Conservation (phyloP, 2,113 vertebrate genomes). For the Herpailurus yagouaroundi region DNA sequence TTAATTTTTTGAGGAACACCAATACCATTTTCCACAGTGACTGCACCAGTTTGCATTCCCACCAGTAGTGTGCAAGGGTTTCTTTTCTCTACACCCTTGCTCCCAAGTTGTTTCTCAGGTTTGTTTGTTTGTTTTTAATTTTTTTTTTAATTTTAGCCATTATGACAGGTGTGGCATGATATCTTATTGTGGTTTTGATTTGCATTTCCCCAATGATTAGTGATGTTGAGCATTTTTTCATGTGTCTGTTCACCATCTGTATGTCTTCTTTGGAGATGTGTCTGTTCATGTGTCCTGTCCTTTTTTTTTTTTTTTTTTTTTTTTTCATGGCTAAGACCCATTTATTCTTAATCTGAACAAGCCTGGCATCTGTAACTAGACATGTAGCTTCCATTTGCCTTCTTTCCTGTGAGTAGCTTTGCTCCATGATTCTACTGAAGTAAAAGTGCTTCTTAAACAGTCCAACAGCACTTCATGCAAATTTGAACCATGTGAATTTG, state of each 20-base stretch:
- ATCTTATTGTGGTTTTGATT: not conserved
- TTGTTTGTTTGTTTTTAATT: not conserved
- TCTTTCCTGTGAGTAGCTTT: not conserved
- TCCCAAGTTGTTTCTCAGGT: not conserved
- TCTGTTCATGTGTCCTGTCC: not conserved
- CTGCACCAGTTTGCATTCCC: no score
- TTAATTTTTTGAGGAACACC: no score
- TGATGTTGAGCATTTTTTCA: not conserved
- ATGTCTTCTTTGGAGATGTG: not conserved
- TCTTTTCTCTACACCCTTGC: not conserved
- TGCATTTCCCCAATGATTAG: not conserved
- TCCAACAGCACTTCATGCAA: not conserved
- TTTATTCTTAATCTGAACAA: not conserved
- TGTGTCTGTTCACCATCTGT: not conserved
- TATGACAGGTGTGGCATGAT: not conserved
- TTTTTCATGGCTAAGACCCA: not conserved
- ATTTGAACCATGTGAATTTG: not conserved
- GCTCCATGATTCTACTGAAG: not conserved
- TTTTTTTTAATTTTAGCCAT: not conserved
- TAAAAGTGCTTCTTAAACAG: not conserved
- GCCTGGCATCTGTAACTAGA: not conserved
- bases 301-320: not conserved
- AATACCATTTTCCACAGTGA: no score
- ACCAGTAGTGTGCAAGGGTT: not conserved
- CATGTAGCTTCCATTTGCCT: not conserved